These are phyloP conservation scores for Alviniconcha strummeri DNA, from an alignment of 2,888 invertebrate genomes.

Conservation along the genomic window DNA sequence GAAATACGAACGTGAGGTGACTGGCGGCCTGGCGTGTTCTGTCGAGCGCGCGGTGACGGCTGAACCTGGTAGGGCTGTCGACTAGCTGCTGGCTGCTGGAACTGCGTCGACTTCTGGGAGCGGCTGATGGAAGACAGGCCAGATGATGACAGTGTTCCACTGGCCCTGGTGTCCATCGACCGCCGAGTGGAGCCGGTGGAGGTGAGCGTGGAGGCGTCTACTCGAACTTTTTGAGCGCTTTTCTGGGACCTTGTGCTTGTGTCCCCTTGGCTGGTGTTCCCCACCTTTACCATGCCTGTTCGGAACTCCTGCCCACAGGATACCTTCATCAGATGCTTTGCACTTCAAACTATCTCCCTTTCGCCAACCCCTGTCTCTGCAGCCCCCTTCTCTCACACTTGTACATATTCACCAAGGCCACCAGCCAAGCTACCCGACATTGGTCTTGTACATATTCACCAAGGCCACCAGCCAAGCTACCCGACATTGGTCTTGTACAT, in stretches of 20 bases:
- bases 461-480: no score
- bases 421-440: no score
- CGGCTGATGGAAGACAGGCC: neutral
- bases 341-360: no score
- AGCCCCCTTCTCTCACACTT: no score
- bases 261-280: neutral
- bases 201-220: conserved; percentile 10
- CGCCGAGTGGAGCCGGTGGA: neutral
- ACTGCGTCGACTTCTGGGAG: neutral
- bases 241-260: neutral
- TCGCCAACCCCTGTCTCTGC: no score
- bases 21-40: neutral
- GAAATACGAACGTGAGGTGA: conserved; percentile 28
- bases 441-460: no score
- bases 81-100: neutral
- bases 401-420: no score
- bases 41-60: neutral
- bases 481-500: no score
- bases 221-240: neutral
- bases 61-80: neutral
- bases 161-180: neutral
- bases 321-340: no score
- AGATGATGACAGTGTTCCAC: neutral
- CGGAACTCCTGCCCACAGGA: conserved; percentile 10
- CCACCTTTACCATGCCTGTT: neutral